Evolutionary conservation across 2,888 invertebrate genomes (phyloP).

Genomic region (Pristionchus fissidentatus): DNA sequence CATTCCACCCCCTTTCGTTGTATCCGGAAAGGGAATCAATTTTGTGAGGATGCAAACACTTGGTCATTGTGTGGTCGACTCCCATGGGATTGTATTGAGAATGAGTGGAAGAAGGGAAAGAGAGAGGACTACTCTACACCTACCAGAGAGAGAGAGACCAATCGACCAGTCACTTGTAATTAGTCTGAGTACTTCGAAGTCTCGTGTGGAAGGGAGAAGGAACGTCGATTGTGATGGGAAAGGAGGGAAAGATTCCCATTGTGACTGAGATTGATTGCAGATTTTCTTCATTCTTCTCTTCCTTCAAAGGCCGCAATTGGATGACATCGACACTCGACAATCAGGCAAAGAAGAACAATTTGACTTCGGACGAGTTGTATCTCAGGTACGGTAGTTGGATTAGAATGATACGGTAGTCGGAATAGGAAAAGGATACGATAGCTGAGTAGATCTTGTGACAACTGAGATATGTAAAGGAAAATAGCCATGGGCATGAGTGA

Average conservation of each 20-base stretch:
- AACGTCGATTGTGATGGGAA: not conserved
- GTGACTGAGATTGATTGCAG: slow-evolving; percentile 52
- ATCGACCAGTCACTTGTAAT: not conserved
- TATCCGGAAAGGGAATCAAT: not conserved
- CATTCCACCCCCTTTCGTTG: not conserved
- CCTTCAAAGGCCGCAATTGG: slow-evolving; percentile 55
- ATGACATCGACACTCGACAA: slow-evolving; percentile 2
- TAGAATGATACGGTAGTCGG: not conserved
- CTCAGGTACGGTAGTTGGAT: slow-evolving; percentile 28
- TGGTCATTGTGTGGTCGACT: slow-evolving; percentile 12
- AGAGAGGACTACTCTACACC: not conserved
- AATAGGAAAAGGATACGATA: not conserved
- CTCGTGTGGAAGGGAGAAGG: not conserved
- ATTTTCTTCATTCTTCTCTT: slow-evolving; percentile 61
- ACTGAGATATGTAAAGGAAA: not conserved
- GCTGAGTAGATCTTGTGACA: not conserved
- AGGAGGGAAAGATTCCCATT: not conserved
- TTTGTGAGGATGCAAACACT: slow-evolving; percentile 3
- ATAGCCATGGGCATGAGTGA: not conserved
- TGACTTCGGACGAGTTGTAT: slow-evolving; percentile 22
- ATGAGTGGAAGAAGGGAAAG: not conserved
- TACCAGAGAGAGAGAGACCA: not conserved
- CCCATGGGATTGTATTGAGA: not conserved
- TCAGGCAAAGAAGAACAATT: slow-evolving; percentile 3
- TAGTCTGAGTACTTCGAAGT: not conserved